Evolutionary conservation across 2,888 invertebrate genomes (phyloP).

Genomic region (Drosophila longiperda): DNA sequence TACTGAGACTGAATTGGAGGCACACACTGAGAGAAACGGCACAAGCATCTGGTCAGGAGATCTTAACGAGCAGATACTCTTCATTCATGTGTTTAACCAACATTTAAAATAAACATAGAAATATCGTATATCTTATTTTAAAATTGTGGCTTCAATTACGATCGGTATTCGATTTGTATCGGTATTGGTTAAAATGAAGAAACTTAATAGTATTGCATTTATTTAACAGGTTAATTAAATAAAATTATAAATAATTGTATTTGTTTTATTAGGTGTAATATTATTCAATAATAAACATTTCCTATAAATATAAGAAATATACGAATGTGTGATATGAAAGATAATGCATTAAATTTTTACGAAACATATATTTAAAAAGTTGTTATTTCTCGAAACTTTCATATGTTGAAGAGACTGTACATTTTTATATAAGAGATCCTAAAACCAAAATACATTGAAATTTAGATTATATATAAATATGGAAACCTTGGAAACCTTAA

Average conservation of each 20-base stretch:
- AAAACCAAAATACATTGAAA: neutral
- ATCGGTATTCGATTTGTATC: too few species aligned
- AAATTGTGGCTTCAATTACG: too few species aligned
- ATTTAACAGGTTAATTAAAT: neutral
- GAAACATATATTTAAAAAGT: neutral
- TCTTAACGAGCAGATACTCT: neutral
- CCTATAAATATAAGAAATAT: too few species aligned
- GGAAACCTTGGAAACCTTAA: neutral
- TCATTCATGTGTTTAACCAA: too few species aligned
- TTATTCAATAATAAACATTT: neutral
- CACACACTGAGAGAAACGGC: neutral
- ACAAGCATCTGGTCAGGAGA: neutral
- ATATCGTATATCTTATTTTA: too few species aligned
- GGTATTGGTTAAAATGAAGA: too few species aligned
- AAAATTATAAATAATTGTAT: neutral
- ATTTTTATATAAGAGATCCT: neutral
- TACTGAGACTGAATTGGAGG: constrained; percentile 2
- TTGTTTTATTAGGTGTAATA: neutral
- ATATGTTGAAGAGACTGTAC: neutral
- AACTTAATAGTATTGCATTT: neutral
- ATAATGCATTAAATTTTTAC: neutral
- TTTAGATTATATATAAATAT: neutral
- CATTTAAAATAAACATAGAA: too few species aligned
- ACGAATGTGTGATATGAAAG: too few species aligned
- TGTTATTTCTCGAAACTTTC: neutral